Conservation (phyloP, 2,113 vertebrate genomes). For the Istiophorus platypterus region DNA sequence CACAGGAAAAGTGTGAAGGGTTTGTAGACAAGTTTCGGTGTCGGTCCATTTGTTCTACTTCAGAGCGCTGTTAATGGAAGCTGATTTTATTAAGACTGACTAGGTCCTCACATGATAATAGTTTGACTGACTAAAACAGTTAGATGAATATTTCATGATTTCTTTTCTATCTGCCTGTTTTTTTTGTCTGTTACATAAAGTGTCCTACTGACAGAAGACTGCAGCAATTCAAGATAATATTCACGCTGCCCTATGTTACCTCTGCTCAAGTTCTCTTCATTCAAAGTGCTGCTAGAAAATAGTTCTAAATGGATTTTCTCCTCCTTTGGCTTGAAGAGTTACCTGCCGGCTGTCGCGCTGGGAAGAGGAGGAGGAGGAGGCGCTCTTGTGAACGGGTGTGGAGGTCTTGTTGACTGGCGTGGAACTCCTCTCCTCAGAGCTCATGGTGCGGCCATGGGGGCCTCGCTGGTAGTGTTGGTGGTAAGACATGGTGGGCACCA, state of each 20-base stretch:
- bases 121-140: conserved; percentile 3
- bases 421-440: conserved; percentile 92
- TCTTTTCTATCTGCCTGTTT: neutral
- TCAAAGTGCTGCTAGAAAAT: conserved; percentile 17
- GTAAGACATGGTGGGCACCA: conserved; percentile 78
- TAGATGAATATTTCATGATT: conserved; percentile 26
- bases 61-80: too few species aligned
- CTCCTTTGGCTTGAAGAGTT: conserved; percentile 55
- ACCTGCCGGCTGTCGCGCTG: conserved; percentile 97
- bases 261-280: conserved; percentile 24
- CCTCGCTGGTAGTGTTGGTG: conserved; percentile 78
- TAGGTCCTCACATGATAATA: neutral
- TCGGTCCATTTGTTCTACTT: too few species aligned
- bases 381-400: conserved; percentile 95
- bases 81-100: too few species aligned
- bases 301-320: conserved; percentile 1
- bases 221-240: too few species aligned
- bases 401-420: conserved; percentile 90
- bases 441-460: conserved; percentile 87
- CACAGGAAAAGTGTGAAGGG: too few species aligned
- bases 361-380: conserved; percentile 92
- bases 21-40: too few species aligned
- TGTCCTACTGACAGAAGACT: conserved; percentile 22
- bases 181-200: conserved; percentile 20
- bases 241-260: neutral